These are phyloP conservation scores for Anticlea derivata DNA, from an alignment of 2,888 invertebrate genomes.

Conservation along the genomic window DNA sequence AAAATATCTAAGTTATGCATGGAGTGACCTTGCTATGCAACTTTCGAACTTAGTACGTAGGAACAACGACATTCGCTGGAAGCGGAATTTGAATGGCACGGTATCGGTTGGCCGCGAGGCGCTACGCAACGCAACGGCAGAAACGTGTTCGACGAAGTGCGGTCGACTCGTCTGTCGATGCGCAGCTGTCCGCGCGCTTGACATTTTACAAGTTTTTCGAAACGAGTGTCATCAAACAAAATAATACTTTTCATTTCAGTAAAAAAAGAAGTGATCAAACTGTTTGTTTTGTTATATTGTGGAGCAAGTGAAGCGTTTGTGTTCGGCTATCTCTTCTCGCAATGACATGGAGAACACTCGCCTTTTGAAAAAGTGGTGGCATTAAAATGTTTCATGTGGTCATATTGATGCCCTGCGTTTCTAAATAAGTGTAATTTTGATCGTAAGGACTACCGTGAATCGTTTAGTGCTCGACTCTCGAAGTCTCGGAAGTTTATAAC, in stretches of 20 bases:
- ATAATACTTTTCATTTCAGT: conserved; percentile 74
- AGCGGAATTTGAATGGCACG: conserved; percentile 71
- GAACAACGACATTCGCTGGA: conserved; percentile 66
- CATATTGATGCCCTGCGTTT: conserved; percentile 72
- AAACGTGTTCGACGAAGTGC: conserved; percentile 84
- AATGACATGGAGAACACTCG: conserved; percentile 82
- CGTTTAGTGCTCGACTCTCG: conserved; percentile 71
- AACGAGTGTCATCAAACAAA: conserved; percentile 82
- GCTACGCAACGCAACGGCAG: conserved; percentile 56
- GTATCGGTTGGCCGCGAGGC: conserved; percentile 55
- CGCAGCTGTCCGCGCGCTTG: conserved; percentile 80
- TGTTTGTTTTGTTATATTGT: conserved; percentile 76
- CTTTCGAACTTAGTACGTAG: conserved; percentile 74
- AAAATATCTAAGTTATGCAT: conserved; percentile 52
- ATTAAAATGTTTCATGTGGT: conserved; percentile 81
- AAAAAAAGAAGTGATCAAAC: conserved; percentile 75
- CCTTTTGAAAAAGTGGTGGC: conserved; percentile 82
- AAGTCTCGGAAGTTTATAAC: conserved; percentile 51
- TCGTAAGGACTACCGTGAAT: conserved; percentile 79
- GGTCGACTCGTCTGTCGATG: conserved; percentile 82
- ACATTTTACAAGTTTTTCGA: conserved; percentile 75
- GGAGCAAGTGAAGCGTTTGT: conserved; percentile 73
- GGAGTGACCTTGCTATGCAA: conserved; percentile 69
- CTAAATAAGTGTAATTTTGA: conserved; percentile 79
- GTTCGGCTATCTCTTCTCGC: conserved; percentile 81